Percentiles rank a stretch among this genome's conserved stretches.
Evolutionary conservation across 30 jellyfish, hydroid and myxozoan species (phyloP).

Genomic region (Rhopilema esculentum): DNA sequence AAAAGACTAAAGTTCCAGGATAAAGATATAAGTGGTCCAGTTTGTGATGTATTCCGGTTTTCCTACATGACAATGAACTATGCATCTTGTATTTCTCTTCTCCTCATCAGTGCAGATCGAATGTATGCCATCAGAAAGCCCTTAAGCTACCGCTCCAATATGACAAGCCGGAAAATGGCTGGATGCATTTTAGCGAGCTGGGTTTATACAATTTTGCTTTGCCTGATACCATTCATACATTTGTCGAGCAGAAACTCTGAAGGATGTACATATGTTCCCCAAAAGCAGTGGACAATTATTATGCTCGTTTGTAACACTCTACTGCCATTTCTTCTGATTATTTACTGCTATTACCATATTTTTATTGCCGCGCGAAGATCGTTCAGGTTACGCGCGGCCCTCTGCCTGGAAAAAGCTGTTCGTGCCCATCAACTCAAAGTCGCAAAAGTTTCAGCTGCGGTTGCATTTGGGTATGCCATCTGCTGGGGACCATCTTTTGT

Average conservation of each 20-base stretch:
- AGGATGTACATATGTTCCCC: conserved; percentile 66
- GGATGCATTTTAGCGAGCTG: conserved; percentile 54
- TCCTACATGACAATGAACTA: conserved; percentile 87
- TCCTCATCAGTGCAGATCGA: conserved; percentile 78
- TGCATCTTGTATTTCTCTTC: conserved; percentile 64
- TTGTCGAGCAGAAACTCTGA: neutral
- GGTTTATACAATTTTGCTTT: conserved; percentile 71
- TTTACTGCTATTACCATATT: conserved; percentile 50
- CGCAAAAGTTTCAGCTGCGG: conserved; percentile 67
- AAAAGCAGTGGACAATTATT: conserved; percentile 73
- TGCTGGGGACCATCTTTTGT: conserved; percentile 98
- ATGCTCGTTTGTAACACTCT: conserved; percentile 84
- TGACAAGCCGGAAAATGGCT: conserved; percentile 67
- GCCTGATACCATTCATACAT: conserved; percentile 84
- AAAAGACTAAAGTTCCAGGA: conserved; percentile 29
- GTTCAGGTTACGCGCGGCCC: neutral
- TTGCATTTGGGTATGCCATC: conserved; percentile 62
- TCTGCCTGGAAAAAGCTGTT: neutral
- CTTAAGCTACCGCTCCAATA: conserved; percentile 53
- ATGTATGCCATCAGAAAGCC: conserved; percentile 75
- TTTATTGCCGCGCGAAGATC: conserved; percentile 58
- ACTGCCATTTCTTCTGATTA: conserved; percentile 69
- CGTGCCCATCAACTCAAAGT: conserved; percentile 24
- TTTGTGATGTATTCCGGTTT: conserved; percentile 81
- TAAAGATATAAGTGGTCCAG: conserved; percentile 8